Conservation (phyloP, 2,797 vertebrate genomes). For the Rhinatrema bivittatum region DNA sequence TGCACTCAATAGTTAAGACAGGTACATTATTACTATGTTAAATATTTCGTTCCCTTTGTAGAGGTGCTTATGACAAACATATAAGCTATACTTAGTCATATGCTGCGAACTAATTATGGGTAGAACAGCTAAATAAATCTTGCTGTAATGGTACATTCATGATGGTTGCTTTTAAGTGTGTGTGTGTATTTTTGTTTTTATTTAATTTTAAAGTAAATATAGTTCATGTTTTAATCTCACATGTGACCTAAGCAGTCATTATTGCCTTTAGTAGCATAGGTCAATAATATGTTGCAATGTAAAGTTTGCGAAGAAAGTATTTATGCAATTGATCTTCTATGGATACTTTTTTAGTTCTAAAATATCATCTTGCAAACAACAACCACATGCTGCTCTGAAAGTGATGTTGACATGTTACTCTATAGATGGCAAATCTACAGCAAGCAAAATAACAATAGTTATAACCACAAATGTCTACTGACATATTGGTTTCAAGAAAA, state of each 20-base stretch:
- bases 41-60: constrained; percentile 38
- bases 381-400: too few species aligned
- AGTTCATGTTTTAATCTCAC: not conserved
- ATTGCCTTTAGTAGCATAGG: constrained; percentile 4
- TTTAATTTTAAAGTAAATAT: constrained; percentile 19
- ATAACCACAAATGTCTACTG: too few species aligned
- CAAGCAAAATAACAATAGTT: too few species aligned
- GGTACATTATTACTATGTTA: constrained; percentile 34
- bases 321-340: too few species aligned
- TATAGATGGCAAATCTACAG: too few species aligned
- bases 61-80: constrained; percentile 23
- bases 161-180: constrained; percentile 13
- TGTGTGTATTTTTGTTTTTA: not conserved
- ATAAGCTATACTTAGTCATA: constrained; percentile 34
- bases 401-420: too few species aligned
- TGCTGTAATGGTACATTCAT: constrained; percentile 22
- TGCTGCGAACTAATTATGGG: constrained; percentile 31
- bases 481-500: too few species aligned
- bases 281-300: not conserved
- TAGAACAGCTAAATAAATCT: constrained; percentile 30
- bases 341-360: too few species aligned
- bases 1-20: constrained; percentile 25
- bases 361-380: too few species aligned
- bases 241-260: not conserved
- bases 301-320: not conserved